These are phyloP conservation scores for Cartodere bifasciata DNA, from an alignment of 2,888 invertebrate genomes.

Conservation along the genomic window DNA sequence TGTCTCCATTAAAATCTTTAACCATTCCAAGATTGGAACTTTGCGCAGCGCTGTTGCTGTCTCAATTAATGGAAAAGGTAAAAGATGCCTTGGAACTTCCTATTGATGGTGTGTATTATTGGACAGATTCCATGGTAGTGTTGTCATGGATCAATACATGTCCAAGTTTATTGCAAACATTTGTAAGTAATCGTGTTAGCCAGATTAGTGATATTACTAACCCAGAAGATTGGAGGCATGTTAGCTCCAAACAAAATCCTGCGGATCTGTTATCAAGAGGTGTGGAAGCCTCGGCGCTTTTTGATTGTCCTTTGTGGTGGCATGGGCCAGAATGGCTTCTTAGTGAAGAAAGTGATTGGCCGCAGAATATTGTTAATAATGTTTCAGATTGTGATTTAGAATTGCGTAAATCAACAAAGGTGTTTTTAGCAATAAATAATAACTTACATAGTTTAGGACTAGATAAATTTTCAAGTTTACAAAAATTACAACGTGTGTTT, in stretches of 20 bases:
- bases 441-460: no score
- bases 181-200: slow-evolving; percentile 4
- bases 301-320: not conserved
- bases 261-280: no score
- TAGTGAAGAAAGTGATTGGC: not conserved
- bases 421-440: no score
- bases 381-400: no score
- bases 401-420: no score
- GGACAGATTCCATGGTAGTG: slow-evolving; percentile 11
- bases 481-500: no score
- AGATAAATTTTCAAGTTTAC: no score
- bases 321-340: slow-evolving; percentile 1
- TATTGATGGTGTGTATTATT: slow-evolving; percentile 1
- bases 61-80: not conserved
- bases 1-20: slow-evolving; percentile 9
- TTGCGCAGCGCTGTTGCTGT: slow-evolving; percentile 7
- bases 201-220: slow-evolving; percentile 1
- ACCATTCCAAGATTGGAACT: no score
- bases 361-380: not conserved
- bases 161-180: slow-evolving; percentile 1
- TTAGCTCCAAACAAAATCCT: slow-evolving; percentile 1
- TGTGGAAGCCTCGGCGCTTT: not conserved
- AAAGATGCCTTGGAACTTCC: not conserved
- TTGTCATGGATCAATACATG: slow-evolving; percentile 8
- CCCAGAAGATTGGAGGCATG: not conserved